phyloP scores from a whole-genome alignment of 2,113 vertebrate genomes.

The Triplophysa dalaica region DNA sequence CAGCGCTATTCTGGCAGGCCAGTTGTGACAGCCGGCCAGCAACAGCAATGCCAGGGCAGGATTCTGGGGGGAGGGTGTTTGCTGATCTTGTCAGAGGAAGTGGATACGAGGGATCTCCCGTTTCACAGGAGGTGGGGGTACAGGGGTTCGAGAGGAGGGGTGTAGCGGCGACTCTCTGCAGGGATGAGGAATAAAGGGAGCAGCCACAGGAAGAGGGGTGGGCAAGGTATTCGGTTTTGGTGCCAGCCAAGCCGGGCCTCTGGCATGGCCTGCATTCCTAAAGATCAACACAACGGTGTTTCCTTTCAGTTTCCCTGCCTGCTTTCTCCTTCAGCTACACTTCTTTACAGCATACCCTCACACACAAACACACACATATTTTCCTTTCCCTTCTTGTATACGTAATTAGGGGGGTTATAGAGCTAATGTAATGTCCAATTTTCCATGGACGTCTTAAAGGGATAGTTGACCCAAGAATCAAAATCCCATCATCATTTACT shows the following conservation, averaged over 20 bases:
- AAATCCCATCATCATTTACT: no score
- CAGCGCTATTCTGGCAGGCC: slow-evolving; percentile 72
- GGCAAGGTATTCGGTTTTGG: slow-evolving; percentile 74
- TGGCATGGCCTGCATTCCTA: slow-evolving; percentile 74
- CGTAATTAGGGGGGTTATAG: slow-evolving; percentile 15
- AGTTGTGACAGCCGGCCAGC: slow-evolving; percentile 73
- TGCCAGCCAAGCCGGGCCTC: slow-evolving; percentile 75
- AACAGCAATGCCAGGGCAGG: slow-evolving; percentile 69
- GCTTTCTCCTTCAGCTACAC: slow-evolving; percentile 25
- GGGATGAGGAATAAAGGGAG: slow-evolving; percentile 51
- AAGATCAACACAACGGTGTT: slow-evolving; percentile 78
- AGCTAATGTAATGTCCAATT: slow-evolving; percentile 12
- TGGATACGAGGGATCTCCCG: slow-evolving; percentile 70
- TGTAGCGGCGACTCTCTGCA: slow-evolving; percentile 47
- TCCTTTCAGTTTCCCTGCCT: slow-evolving; percentile 69
- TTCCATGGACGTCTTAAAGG: neutral
- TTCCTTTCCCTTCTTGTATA: slow-evolving; percentile 19
- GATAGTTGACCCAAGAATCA: no score
- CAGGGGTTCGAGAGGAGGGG: slow-evolving; percentile 27
- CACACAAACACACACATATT: neutral
- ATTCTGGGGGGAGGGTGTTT: slow-evolving; percentile 53
- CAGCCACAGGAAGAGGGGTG: slow-evolving; percentile 60
- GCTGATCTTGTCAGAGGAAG: slow-evolving; percentile 72
- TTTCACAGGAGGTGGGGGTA: slow-evolving; percentile 64
- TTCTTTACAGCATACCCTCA: slow-evolving; percentile 12